Evolutionary conservation across 2,888 invertebrate genomes (phyloP), one percentile per base, ranked within the genome.

Genomic region (Brachylomia viminalis): DNA sequence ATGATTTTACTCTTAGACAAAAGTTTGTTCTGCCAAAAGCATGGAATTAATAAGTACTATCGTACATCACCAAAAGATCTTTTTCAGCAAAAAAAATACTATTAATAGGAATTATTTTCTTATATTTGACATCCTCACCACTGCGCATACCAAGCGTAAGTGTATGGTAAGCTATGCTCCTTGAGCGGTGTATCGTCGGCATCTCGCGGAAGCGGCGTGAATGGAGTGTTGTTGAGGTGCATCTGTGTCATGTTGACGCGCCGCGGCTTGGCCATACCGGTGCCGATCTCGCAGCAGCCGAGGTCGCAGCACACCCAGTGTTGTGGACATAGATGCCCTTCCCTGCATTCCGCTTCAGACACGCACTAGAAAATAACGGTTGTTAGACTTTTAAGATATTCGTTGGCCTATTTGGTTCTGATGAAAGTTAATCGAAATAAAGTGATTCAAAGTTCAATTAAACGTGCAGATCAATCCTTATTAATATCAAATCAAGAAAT

Each of bases 301-400:
- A 92, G 94, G 93, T 97, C 98, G 95, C 98, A 98, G 94, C 98
- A 98, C 92, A 97, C 97, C 95, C 98, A 98, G 84, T 98, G 97
- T 87, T 97, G 97, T 80, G 98, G 97, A 92, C 98, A 98, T 85
- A 97, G 96, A 88, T 97, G 97, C 73, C 97, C 98, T 86, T 97
- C 97, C 88, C 93, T 96, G 95, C 93, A 97, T 94, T 88, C 96
- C 42, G 86, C 90, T 77, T 93, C 97, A 79, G 96, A 93, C 74
- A 97, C 95, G 95, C 91, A 90, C 93, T 97, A 94, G 47, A 88
- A 89, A 33, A 13, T 52, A 56, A 64, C 0, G 20, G 13, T n/a
- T 42, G 52, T 59, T 23, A 30, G 30, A 42, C 20, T 27, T 33
- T 7, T 3, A n/a, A 17, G 23, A 10, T 23, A 30, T 52, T 49